Conservation (phyloP, 2,113 vertebrate genomes). For the Pycnonotus jocosus region DNA sequence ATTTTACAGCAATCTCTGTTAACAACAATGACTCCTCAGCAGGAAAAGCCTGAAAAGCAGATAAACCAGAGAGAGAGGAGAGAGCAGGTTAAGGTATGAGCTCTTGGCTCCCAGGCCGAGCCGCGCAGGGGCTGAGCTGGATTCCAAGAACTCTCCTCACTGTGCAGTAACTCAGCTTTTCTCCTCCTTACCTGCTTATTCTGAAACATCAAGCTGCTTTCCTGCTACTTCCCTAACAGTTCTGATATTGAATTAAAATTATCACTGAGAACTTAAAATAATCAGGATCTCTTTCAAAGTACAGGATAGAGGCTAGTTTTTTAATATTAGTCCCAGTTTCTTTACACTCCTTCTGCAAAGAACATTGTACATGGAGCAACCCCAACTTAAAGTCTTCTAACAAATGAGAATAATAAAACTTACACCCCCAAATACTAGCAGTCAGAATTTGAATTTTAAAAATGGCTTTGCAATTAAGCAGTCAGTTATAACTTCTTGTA, state of each 20-base stretch:
- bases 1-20: fast-evolving
- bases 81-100: neutral
- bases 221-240: neutral
- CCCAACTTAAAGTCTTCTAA: neutral
- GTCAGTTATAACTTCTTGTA: neutral
- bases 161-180: fast-evolving
- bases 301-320: neutral
- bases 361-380: fast-evolving
- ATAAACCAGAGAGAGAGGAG: neutral
- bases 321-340: neutral
- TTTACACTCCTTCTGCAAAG: neutral
- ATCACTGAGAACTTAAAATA: neutral
- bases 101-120: neutral
- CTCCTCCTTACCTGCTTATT: neutral
- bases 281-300: neutral
- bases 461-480: neutral
- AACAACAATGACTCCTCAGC: neutral
- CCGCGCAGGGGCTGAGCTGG: neutral
- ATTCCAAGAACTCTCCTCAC: neutral
- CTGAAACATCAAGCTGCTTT: neutral
- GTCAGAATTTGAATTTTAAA: neutral
- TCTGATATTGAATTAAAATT: neutral
- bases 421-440: neutral
- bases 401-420: neutral
- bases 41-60: neutral